Percentiles rank a stretch among this genome's conserved stretches.
phyloP scores from a whole-genome alignment of 2,888 invertebrate species.

The Seira sanloemensis region DNA sequence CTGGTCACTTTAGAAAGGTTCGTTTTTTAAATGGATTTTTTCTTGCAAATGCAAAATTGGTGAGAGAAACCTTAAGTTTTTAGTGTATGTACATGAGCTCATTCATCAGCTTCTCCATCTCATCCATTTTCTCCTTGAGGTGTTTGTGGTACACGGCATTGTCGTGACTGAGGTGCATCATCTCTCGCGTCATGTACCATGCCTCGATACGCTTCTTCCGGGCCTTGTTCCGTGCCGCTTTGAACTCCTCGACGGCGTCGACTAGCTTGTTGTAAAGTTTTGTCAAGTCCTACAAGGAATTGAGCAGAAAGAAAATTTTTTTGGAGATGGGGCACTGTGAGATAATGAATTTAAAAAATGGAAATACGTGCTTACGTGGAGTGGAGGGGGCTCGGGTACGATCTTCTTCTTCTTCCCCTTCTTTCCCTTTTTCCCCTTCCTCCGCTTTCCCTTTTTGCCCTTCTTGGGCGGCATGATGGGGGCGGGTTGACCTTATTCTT shows the following conservation, averaged over 20 bases:
- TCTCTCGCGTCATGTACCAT: constrained; percentile 70
- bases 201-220: constrained; percentile 71
- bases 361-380: constrained; percentile 65
- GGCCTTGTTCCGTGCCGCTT: constrained; percentile 56
- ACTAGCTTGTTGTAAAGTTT: constrained; percentile 69
- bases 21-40: too few species aligned
- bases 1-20: constrained; percentile 52
- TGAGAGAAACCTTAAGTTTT: constrained; percentile 25
- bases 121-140: constrained; percentile 68
- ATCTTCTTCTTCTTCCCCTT: constrained; percentile 44
- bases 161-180: constrained; percentile 67
- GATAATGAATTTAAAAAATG: neutral
- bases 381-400: constrained; percentile 62
- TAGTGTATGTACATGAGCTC: constrained; percentile 70
- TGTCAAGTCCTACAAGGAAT: constrained; percentile 50
- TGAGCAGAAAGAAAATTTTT: neutral
- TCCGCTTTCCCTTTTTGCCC: constrained; percentile 44
- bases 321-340: neutral
- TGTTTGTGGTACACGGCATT: constrained; percentile 69
- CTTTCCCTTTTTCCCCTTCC: constrained; percentile 19
- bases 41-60: too few species aligned
- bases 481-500: too few species aligned
- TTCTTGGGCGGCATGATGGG: constrained; percentile 56
- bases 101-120: constrained; percentile 60
- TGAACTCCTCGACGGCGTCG: constrained; percentile 58